Evolutionary conservation across 2,113 vertebrate species (phyloP).

Genomic region (Lathamus discolor): DNA sequence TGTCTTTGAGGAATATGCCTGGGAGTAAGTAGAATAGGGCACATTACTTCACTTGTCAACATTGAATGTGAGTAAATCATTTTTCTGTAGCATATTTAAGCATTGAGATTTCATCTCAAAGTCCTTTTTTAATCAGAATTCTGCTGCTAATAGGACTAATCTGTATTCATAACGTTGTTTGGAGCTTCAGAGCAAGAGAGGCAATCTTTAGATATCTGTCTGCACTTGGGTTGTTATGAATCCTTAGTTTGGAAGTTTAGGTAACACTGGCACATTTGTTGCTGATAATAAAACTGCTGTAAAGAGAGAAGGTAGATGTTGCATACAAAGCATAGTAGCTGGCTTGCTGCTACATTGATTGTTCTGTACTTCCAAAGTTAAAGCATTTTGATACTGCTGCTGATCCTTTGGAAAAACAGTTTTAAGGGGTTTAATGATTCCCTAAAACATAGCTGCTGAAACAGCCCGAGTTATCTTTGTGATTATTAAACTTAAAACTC

Average conservation of each 20-base stretch:
- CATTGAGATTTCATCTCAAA: not conserved
- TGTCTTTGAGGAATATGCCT: slow-evolving; percentile 22
- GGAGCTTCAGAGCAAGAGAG: not conserved
- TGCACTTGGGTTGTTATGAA: not conserved
- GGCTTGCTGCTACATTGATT: not conserved
- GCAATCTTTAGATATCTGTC: not conserved
- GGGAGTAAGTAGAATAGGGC: not conserved
- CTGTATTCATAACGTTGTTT: not conserved
- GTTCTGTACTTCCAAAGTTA: not conserved
- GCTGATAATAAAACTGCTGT: not conserved
- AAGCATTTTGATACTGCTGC: not conserved
- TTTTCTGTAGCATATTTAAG: not conserved
- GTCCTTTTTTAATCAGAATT: not conserved
- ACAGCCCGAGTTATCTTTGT: not conserved
- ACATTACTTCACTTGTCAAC: not conserved
- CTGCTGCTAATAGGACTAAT: not conserved
- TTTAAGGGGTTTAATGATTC: not conserved
- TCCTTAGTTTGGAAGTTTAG: not conserved
- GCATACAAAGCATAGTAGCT: not conserved
- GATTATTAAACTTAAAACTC: not conserved
- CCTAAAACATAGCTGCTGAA: not conserved
- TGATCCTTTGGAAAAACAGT: not conserved
- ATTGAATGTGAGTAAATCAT: not conserved
- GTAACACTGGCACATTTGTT: not conserved
- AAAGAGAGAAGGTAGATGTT: not conserved